Evolutionary conservation across 2,113 vertebrate species (phyloP).

Genomic region (Xiphophorus couchianus): DNA sequence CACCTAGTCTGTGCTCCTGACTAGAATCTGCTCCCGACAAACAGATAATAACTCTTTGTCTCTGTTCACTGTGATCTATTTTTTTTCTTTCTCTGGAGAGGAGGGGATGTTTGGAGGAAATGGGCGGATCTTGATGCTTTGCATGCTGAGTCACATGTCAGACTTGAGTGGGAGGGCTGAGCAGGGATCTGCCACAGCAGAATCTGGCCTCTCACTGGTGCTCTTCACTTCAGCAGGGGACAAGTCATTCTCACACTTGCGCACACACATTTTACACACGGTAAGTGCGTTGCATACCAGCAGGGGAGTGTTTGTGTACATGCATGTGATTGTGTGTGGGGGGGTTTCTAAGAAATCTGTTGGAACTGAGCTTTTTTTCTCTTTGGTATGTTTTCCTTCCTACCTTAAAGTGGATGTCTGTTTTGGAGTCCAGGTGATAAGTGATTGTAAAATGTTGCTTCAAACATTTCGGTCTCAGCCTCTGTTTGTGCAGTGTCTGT

Average conservation of each 20-base stretch:
- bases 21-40: neutral
- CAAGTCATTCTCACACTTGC: slow-evolving; percentile 48
- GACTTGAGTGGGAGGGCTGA: slow-evolving; percentile 57
- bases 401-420: slow-evolving; percentile 15
- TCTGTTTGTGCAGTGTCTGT: slow-evolving; percentile 1
- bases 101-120: slow-evolving; percentile 53
- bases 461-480: neutral
- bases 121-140: slow-evolving; percentile 60
- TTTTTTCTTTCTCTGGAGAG: neutral
- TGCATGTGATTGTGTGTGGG: slow-evolving; percentile 1
- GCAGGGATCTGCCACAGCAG: slow-evolving; percentile 56
- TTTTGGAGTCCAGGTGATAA: slow-evolving; percentile 28
- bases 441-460: slow-evolving; percentile 15
- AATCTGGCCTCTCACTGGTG: slow-evolving; percentile 71
- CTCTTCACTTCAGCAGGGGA: slow-evolving; percentile 60
- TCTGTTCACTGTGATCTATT: neutral
- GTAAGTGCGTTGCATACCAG: slow-evolving; percentile 67
- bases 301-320: slow-evolving; percentile 15
- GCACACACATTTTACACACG: slow-evolving; percentile 58
- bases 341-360: slow-evolving; percentile 10
- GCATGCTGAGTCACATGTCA: slow-evolving; percentile 69
- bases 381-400: slow-evolving; percentile 9
- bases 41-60: slow-evolving; percentile 3
- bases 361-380: slow-evolving; percentile 7
- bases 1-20: neutral